Evolutionary conservation across 2,113 vertebrate species (phyloP), one percentile per base, ranked within the genome.

Genomic region (Ceyx margarethae): DNA sequence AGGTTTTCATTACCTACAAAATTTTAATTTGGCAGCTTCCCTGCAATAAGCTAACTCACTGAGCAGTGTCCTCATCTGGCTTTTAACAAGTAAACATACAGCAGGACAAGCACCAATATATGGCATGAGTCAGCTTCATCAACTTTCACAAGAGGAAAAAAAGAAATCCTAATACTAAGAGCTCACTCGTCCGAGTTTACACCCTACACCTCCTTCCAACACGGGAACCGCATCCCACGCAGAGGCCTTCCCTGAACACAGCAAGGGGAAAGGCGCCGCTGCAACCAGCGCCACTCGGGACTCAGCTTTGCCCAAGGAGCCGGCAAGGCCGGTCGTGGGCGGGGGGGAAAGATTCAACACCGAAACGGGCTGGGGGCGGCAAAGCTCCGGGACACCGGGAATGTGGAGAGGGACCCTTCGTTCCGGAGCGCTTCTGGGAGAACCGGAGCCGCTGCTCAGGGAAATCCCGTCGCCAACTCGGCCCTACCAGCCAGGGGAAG

Each of bases 81-180:
- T 76, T 50, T 13, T 46, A 75, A 42, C 3, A 33, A 72, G 26
- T 33, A 42, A 82, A 33, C 3, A 43, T 0, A 23, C 17, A 21
- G 7, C 10, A 43, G 7, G 64, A 68, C 40, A 25, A 1, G 0
- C 0, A 81, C 20, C 40, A 33, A 11, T 0, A 3, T 1, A 11
- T 10, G 26, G 50, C 71, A 69, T 0, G 31, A 69, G 12, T 60
- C 69, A 21, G 67, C 46, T 62, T 43, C 74, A 58, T 8, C 62
- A 28, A 11, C 22, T 3, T 54, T 11, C 23, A 22, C 77, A 46
- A 6, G 0, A 45, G 19, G 10, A 46, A 37, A 65, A 73, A 25
- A 73, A 25, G 8, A 31, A 75, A 71, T 3, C 68, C 73, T 15
- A 58, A 29, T 25, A 16, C 23, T 20, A 67, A 26, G 5, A 28